phyloP scores from a whole-genome alignment of 2,113 vertebrate genomes.

The Choloepus hoffmanni region DNA sequence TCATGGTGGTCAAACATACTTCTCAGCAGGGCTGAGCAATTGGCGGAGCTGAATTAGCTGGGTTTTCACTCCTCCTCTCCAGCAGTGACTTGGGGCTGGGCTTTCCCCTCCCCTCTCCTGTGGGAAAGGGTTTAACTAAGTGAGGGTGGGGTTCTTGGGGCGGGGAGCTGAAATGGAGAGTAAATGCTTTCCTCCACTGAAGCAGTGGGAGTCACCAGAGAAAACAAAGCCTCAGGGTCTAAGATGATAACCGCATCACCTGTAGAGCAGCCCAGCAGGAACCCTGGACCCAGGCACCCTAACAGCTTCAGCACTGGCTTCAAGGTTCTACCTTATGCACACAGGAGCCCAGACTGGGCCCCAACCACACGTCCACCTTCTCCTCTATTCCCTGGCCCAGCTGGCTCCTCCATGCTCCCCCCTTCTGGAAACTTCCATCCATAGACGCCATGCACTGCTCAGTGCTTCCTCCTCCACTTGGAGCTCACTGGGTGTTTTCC shows the following conservation, averaged over 20 bases:
- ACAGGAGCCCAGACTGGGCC: neutral
- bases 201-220: neutral
- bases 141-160: neutral
- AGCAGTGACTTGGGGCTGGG: accelerated
- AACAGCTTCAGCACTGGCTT: accelerated
- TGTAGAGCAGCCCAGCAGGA: accelerated
- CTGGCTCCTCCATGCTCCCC: neutral
- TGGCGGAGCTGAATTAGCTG: accelerated
- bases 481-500: neutral
- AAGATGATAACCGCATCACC: accelerated
- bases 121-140: neutral
- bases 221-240: neutral
- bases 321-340: accelerated
- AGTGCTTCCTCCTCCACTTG: neutral
- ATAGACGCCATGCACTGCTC: accelerated
- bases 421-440: neutral
- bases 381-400: neutral
- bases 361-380: neutral
- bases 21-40: neutral
- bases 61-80: neutral
- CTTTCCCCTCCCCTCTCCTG: neutral
- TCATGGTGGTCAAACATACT: accelerated
- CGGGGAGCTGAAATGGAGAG: accelerated
- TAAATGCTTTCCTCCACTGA: too few relatives aligned
- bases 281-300: neutral